Base-by-base conservation (phyloP, 2,888 invertebrate genomes). In the Amphipyra berbera region DNA sequence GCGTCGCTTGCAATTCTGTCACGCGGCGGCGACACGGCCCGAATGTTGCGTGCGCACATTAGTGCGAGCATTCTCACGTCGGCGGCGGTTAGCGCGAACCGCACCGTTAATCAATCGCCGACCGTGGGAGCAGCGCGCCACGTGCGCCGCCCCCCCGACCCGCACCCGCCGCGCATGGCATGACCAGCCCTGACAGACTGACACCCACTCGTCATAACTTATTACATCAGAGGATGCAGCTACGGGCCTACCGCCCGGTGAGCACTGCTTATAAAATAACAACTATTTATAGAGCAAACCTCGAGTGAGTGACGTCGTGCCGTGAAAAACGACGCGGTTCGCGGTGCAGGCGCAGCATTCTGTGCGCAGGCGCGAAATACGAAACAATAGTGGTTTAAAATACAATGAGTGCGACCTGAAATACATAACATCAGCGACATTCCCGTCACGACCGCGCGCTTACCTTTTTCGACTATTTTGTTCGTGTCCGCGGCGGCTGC, bases 371-470 rank as follows among this genome's bases (percentile, higher is more conserved):
- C 92, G 93, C 90, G 90, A 92, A 92, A 88, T 90, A 89, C 90
- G 90, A 91, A 89, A 93, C 94, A 93, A 94, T 94, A 87, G 93
- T 86, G 90, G 89, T 92, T 93, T 93, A 93, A 85, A 94, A 94
- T 93, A 93, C 94, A 93, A 94, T 93, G 92, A 92, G 90, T 89
- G 89, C 89, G 88, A 85, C 78, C 92, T 88, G 86, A 90, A 91
- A 91, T 89, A 90, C 90, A 90, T 88, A 90, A 87, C 89, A 82
- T 82, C 87, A 82, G 89, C 89, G 87, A 90, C 91, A 93, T 94
- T 94, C 94, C 90, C 89, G 92, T 93, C 94, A 94, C 94, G 94
- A 93, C 82, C 85, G 88, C 85, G 88, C 85, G 86, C 83, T 88
- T 88, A 87, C 93, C 93, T 93, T 92, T 93, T 93, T 92, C 85